Evolutionary conservation across 2,113 vertebrate species (phyloP).

Genomic region (Bolborhynchus lineola): DNA sequence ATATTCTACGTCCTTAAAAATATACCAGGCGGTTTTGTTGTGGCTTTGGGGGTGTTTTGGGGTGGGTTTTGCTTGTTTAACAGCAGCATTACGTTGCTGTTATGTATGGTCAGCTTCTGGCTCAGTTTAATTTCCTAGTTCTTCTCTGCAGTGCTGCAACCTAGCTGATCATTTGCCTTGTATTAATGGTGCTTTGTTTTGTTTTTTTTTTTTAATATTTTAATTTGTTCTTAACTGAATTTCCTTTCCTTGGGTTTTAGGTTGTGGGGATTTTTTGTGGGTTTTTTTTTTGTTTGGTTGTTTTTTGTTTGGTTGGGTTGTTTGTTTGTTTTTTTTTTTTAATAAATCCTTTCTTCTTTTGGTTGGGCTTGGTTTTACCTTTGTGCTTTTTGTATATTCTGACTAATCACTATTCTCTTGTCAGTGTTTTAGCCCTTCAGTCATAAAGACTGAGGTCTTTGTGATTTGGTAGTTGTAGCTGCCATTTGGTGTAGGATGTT

Average conservation of each 20-base stretch:
- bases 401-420: background rate
- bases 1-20: background rate
- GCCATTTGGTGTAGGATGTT: background rate
- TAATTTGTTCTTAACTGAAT: background rate
- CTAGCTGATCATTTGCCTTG: background rate
- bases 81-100: background rate
- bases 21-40: background rate
- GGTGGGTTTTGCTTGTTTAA: background rate
- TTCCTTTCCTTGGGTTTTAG: background rate
- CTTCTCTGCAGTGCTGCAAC: background rate
- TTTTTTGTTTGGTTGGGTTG: too few species aligned
- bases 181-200: background rate
- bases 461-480: background rate
- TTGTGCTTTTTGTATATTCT: background rate
- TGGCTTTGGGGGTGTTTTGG: background rate
- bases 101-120: background rate
- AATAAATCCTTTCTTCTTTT: background rate
- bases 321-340: background rate
- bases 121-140: background rate
- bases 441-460: background rate
- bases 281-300: background rate
- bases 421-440: background rate
- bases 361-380: background rate
- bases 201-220: background rate
- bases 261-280: background rate